Conservation (phyloP, 2,797 vertebrate species). For the Anolis apletophallus region DNA sequence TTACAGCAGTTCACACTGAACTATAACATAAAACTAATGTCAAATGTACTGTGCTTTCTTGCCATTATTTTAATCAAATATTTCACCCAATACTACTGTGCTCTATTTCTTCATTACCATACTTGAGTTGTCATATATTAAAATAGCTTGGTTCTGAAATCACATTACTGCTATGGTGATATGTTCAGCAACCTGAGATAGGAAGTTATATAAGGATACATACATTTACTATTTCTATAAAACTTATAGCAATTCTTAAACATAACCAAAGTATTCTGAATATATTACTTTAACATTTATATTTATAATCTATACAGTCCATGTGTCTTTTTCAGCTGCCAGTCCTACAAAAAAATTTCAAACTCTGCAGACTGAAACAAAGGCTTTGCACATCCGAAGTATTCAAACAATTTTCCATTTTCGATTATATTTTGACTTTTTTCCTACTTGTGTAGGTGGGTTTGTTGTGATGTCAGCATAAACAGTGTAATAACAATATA, state of each 20-base stretch:
- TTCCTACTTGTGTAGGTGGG: slow-evolving; percentile 62
- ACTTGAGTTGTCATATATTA: slow-evolving; percentile 22
- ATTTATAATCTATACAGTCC: slow-evolving; percentile 42
- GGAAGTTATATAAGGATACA: slow-evolving; percentile 24
- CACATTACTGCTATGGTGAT: slow-evolving; percentile 4
- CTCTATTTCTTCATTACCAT: slow-evolving; percentile 16
- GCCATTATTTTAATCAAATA: slow-evolving; percentile 25
- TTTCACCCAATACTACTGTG: fast-evolving
- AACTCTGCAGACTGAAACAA: slow-evolving; percentile 60
- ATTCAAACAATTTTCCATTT: slow-evolving; percentile 68
- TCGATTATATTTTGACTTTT: slow-evolving; percentile 62
- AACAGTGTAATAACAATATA: slow-evolving; percentile 67
- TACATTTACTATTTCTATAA: slow-evolving; percentile 23
- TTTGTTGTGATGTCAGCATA: slow-evolving; percentile 67
- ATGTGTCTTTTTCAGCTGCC: slow-evolving; percentile 42
- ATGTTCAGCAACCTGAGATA: slow-evolving; percentile 33
- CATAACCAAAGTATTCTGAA: background rate
- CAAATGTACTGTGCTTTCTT: slow-evolving; percentile 20
- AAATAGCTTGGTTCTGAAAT: background rate
- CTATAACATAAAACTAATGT: slow-evolving; percentile 1
- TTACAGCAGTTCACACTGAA: slow-evolving; percentile 35
- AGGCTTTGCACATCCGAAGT: slow-evolving; percentile 61
- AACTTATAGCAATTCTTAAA: slow-evolving; percentile 14
- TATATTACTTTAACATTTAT: slow-evolving; percentile 45
- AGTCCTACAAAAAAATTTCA: slow-evolving; percentile 33